Base-by-base conservation (phyloP, 2,797 vertebrate species). In the Rhadinocentrus ornatus region DNA sequence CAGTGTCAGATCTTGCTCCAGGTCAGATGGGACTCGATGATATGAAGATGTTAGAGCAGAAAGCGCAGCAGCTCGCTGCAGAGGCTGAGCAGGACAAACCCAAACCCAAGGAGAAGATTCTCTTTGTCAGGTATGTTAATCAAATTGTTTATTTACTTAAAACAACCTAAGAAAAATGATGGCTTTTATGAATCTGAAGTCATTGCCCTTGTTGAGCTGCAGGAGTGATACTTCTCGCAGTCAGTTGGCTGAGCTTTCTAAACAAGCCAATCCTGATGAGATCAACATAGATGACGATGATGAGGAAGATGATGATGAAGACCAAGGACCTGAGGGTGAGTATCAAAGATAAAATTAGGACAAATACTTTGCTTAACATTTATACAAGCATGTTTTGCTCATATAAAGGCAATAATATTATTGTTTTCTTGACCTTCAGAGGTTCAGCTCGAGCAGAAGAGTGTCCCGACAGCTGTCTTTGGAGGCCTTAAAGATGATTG, bases 21-120 rank as follows among this genome's bases (percentile, higher is more conserved):
- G 96, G 96, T 24, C 95, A 96, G 88, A 94, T 96, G 29, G 95
- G 95, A 52, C 88, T 95, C 57, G 97, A 98, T 32, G 97, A 97
- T 85, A 98, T 98, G 97, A 97, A 96, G 77, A 91, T 97, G 77
- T 85, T 98, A 78, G 97, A 97, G 70, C 96, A 97, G 90, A 96
- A 95, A 71, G 97, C 97, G 0, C 96, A 97, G 67, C 94, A 94
- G 86, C 88, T 98, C 41, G 96, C 96, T 0, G 96, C 94, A 0
- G 96, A 97, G 80, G 96, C 96, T 0, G 95, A 96, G 66, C 91
- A 92, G 46, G 96, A 98, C 88, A 96, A 96, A 89, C 94, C 94
- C 20, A 93, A 95, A 77, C 93, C 94, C 53, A 97, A 97, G 93
- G 96, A 95, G 82, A 97, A 97, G 88, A 97, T 97, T 82, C 95